Evolutionary conservation across 2,888 invertebrate species (phyloP).

Genomic region (Drosophila borealis): DNA sequence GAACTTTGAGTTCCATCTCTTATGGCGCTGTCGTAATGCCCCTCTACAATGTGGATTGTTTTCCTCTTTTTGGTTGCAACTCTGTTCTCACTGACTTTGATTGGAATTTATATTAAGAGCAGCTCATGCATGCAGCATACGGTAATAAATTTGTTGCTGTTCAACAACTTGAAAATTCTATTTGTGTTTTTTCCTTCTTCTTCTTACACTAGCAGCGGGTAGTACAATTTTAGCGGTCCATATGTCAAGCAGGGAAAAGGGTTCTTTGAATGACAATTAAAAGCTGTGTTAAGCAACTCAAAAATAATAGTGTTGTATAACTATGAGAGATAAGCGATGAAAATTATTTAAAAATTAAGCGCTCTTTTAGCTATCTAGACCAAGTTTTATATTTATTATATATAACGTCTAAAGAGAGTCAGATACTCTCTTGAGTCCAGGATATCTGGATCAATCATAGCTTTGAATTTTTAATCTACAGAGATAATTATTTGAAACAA

Average conservation of each 20-base stretch:
- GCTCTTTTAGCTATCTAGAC: too few relatives aligned
- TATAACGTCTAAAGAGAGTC: too few relatives aligned
- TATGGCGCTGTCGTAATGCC: conserved; percentile 36
- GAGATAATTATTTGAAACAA: too few relatives aligned
- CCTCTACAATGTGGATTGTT: conserved; percentile 4
- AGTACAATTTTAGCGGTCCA: background rate
- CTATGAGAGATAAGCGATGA: too few relatives aligned
- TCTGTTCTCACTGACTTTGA: conserved; percentile 30
- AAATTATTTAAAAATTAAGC: too few relatives aligned
- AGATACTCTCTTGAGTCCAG: too few relatives aligned
- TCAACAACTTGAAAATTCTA: conserved; percentile 26
- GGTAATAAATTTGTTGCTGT: conserved; percentile 45
- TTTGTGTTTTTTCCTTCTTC: background rate
- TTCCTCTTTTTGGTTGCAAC: conserved; percentile 14
- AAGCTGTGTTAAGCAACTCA: too few relatives aligned
- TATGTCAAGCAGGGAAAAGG: background rate
- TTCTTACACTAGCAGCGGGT: background rate
- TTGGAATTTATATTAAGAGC: conserved; percentile 58
- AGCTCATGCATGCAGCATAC: conserved; percentile 48
- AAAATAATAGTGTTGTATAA: too few relatives aligned
- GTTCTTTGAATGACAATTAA: too few relatives aligned
- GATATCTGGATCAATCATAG: too few relatives aligned
- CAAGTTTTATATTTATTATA: too few relatives aligned
- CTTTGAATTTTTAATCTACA: too few relatives aligned
- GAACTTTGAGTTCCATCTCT: conserved; percentile 41